Evolutionary conservation across 1,140 invertebrate genomes (phyloP), one percentile per base, ranked within the genome.

Genomic region (Ips typographus): DNA sequence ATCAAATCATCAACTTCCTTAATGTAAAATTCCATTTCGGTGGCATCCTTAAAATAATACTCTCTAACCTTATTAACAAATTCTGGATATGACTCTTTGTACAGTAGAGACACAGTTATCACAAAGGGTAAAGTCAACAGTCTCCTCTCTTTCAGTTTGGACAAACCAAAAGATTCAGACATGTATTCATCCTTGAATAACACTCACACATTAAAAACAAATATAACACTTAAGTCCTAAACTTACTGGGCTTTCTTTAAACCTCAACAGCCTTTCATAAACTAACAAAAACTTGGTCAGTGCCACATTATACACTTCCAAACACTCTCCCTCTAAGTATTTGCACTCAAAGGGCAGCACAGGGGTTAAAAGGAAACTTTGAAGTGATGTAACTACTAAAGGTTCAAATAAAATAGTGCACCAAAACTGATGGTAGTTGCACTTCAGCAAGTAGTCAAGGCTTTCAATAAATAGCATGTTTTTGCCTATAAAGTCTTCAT

Each of bases 341-440:
- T 68, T 70, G 4, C 64, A 47, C 58, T 74, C 70, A 68, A 75
- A 73, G 37, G 65, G 62, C 5, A 67, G 56, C 47, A 78, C 63
- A 36, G 76, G 71, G 67, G 72, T 73, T 47, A 73, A 60, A 37
- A 78, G 60, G 65, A 76, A 77, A 71, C 72, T 73, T 40, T 69
- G 66, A 44, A 78, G 53, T 52, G 70, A 60, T 58, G 64, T 38
- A 37, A 55, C 41, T 55, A 73, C 70, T 43, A 68, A 71, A 8
- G 75, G 69, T 71, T 77, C 74, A 72, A 72, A 78, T 52, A 76
- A 62, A 38, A 78, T 71, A 44, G 68, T 74, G 71, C 76, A 77
- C 77, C 77, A 78, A 72, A 78, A 78, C 39, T 77, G 76, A 57
- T 77, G 76, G 62, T 73, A 78, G 57, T 70, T 73, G 59, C 76